These are phyloP conservation scores for Tetramorium alpestre DNA, from an alignment of 1,140 invertebrate genomes.

Conservation along the genomic window DNA sequence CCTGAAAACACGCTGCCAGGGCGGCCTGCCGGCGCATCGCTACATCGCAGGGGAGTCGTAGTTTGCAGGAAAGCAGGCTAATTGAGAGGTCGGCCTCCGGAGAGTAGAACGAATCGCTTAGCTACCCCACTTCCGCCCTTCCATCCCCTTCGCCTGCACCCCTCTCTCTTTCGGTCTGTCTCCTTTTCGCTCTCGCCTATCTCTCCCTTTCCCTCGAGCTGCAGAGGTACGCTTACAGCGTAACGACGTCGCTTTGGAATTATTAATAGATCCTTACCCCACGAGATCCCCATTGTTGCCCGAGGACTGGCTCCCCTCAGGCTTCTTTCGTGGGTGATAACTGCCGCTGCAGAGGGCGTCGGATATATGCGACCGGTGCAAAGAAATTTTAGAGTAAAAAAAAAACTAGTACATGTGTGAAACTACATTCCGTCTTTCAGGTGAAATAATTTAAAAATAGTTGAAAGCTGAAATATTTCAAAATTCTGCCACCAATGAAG, in stretches of 20 bases:
- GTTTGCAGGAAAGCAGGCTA: conserved; percentile 66
- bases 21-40: conserved; percentile 40
- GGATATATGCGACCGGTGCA: background rate
- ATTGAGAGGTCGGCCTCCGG: conserved; percentile 73
- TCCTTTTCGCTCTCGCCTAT: background rate
- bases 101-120: conserved; percentile 72
- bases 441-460: background rate
- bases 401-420: background rate
- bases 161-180: background rate
- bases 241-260: conserved; percentile 71
- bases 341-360: conserved; percentile 17
- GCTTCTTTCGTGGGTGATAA: conserved; percentile 47
- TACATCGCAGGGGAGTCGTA: conserved; percentile 63
- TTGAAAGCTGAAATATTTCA: background rate
- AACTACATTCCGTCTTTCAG: background rate
- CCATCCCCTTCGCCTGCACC: background rate
- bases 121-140: conserved; percentile 58
- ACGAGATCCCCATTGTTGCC: conserved; percentile 63
- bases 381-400: background rate
- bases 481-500: background rate
- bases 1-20: conserved; percentile 38
- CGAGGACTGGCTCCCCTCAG: conserved; percentile 41
- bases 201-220: conserved; percentile 17
- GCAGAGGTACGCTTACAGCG: conserved; percentile 62
- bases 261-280: conserved; percentile 72